Conservation (phyloP, 2,797 vertebrate species). For the Artibeus lituratus region DNA sequence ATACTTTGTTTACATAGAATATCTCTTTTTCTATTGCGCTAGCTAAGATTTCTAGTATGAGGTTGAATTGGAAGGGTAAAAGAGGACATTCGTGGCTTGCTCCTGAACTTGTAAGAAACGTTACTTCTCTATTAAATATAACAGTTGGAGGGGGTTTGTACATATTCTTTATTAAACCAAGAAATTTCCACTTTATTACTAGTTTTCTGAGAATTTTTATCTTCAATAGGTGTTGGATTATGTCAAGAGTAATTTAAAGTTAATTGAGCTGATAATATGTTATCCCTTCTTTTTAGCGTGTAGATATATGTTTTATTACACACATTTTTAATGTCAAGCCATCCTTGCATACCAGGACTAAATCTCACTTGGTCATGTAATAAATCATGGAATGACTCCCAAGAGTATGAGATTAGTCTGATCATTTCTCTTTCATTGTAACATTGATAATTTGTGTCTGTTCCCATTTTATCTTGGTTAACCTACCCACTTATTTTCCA, state of each 20-base stretch:
- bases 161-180: background rate
- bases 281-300: background rate
- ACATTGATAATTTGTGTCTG: background rate
- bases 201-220: background rate
- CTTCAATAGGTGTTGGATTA: background rate
- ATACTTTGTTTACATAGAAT: background rate
- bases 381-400: background rate
- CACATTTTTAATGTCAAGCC: background rate
- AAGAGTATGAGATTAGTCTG: background rate
- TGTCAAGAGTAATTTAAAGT: background rate
- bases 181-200: background rate
- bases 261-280: background rate
- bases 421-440: background rate
- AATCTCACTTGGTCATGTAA: background rate
- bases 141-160: background rate
- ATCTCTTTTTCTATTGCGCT: background rate
- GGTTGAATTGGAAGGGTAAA: background rate
- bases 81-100: background rate
- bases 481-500: background rate
- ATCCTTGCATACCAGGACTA: background rate
- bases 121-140: background rate
- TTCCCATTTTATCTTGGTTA: background rate
- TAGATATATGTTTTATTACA: background rate
- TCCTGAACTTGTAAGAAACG: background rate
- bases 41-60: background rate